These are phyloP conservation scores for Leptoteleia sp. DNA, from an alignment of 1,140 invertebrate species.

Conservation along the genomic window DNA sequence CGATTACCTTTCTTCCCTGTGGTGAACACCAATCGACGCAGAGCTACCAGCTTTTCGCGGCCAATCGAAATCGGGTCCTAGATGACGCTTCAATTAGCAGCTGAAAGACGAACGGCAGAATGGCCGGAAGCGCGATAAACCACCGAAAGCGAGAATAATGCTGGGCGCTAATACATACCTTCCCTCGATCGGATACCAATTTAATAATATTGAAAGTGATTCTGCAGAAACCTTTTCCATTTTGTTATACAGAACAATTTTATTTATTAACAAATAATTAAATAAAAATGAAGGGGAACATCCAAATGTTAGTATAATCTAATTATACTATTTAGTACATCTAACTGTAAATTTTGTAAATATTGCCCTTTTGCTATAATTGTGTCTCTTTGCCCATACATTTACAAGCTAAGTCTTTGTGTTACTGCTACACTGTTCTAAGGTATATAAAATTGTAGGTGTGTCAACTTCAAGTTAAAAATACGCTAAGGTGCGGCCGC, in stretches of 20 bases:
- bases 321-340: no score
- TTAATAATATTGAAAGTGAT: conserved; percentile 40
- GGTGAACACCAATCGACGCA: conserved; percentile 57
- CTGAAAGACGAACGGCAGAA: conserved; percentile 45
- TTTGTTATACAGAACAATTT: conserved; percentile 6
- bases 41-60: conserved; percentile 35
- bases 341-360: no score
- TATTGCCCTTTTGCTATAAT: conserved; percentile 10
- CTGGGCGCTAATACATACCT: conserved; percentile 21
- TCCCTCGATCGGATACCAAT: conserved; percentile 23
- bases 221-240: conserved; percentile 9
- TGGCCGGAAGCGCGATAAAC: conserved; percentile 41
- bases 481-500: conserved; percentile 44
- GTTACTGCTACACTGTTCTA: conserved; percentile 32
- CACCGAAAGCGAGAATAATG: conserved; percentile 52
- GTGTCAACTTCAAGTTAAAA: conserved; percentile 54
- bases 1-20: conserved; percentile 72
- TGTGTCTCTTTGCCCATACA: conserved; percentile 29
- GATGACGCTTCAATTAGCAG: conserved; percentile 61
- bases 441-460: conserved; percentile 52
- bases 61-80: conserved; percentile 48
- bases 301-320: no score
- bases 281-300: conserved; percentile 4
- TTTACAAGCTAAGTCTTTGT: conserved; percentile 43
- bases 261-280: conserved; percentile 22